phyloP scores from a whole-genome alignment of 2,888 invertebrate species.

The Pheosia gnoma region DNA sequence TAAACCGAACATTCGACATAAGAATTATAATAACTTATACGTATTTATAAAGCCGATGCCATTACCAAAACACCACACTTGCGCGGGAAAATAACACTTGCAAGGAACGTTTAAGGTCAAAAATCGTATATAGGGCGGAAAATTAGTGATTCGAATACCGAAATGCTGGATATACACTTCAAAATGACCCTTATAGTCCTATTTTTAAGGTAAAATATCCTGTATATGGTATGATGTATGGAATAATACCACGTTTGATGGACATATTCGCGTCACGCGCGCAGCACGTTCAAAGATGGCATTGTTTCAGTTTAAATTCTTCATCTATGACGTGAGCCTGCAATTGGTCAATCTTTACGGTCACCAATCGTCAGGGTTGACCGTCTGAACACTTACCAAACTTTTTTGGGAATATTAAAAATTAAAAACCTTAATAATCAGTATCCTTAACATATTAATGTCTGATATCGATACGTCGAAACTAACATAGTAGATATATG shows the following conservation, averaged over 20 bases:
- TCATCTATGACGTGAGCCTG: constrained; percentile 72
- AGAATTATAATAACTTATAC: background rate
- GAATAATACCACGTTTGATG: constrained; percentile 27
- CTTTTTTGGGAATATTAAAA: too few relatives aligned
- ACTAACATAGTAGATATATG: too few relatives aligned
- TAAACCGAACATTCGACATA: background rate
- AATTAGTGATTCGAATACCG: constrained; percentile 38
- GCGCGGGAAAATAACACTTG: constrained; percentile 11
- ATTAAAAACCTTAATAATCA: too few relatives aligned
- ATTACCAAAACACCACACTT: background rate
- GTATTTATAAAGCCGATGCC: constrained; percentile 1
- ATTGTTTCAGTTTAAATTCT: constrained; percentile 79
- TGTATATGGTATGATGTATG: constrained; percentile 12
- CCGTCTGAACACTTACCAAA: background rate
- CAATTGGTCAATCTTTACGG: constrained; percentile 50
- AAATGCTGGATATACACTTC: constrained; percentile 15
- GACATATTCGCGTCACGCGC: constrained; percentile 64
- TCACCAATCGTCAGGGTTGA: constrained; percentile 18
- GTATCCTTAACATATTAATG: too few relatives aligned
- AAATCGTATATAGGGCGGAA: constrained; percentile 13
- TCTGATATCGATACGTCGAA: too few relatives aligned
- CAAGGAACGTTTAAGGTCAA: background rate
- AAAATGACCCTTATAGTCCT: background rate
- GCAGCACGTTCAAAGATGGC: constrained; percentile 59
- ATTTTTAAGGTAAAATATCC: constrained; percentile 17